phyloP scores from a whole-genome alignment of 2,113 vertebrate genomes.

The Strix uralensis region DNA sequence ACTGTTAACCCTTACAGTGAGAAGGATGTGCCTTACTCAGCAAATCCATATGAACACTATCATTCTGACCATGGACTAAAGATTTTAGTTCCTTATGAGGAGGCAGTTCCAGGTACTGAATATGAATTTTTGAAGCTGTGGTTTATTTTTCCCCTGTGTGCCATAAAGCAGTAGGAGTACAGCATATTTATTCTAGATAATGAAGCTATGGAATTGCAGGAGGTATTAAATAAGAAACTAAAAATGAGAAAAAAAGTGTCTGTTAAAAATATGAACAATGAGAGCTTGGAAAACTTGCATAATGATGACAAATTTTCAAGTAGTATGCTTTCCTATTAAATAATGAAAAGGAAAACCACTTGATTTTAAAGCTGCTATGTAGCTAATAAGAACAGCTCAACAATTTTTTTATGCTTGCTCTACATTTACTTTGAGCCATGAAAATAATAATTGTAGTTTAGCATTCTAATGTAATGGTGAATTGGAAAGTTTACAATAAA shows the following conservation, averaged over 20 bases:
- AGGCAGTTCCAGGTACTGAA: background rate
- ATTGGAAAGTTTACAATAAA: background rate
- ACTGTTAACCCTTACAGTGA: background rate
- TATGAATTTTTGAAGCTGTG: background rate
- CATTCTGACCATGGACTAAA: background rate
- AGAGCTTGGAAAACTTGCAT: background rate
- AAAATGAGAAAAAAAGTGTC: background rate
- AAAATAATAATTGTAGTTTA: background rate
- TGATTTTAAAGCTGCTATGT: background rate
- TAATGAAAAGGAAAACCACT: background rate
- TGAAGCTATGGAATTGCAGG: slow-evolving; percentile 19
- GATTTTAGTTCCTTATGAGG: background rate
- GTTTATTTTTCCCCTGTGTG: background rate
- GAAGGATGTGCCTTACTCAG: background rate
- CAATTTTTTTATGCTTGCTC: background rate
- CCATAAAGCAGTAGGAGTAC: background rate
- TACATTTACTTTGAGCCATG: background rate
- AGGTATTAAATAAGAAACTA: slow-evolving; percentile 6
- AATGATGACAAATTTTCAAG: background rate
- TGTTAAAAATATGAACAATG: background rate
- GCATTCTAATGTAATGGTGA: background rate
- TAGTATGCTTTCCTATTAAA: background rate
- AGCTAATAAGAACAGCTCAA: background rate
- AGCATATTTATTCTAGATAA: slow-evolving; percentile 29
- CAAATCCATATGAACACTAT: background rate